Percentiles rank a stretch among this genome's conserved stretches.
phyloP scores from a whole-genome alignment of 2,113 vertebrate genomes.

The Albula glossodonta region DNA sequence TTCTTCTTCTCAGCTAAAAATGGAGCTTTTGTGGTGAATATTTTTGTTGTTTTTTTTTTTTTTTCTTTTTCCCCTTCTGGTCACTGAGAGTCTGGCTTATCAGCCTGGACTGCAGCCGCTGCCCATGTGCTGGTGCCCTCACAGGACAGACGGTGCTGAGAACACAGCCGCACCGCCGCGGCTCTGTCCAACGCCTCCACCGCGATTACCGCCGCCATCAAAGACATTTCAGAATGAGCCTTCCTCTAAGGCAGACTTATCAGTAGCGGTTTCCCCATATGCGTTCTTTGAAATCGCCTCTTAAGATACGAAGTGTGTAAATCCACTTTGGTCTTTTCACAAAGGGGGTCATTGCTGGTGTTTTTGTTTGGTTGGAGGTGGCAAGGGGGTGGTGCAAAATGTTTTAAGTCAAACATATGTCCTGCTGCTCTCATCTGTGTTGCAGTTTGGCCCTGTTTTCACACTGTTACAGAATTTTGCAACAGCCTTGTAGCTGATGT shows the following conservation, averaged over 20 bases:
- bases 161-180: neutral
- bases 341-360: no score
- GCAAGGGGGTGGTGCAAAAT: no score
- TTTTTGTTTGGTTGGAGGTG: no score
- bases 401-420: no score
- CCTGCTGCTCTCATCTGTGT: no score
- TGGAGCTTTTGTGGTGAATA: constrained; percentile 12
- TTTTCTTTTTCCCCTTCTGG: constrained; percentile 20
- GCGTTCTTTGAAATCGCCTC: neutral
- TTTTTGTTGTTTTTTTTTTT: constrained; percentile 20
- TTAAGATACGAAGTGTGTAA: neutral
- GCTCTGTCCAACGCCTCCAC: constrained; percentile 12
- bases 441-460: no score
- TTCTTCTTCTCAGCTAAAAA: constrained; percentile 19
- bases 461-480: no score
- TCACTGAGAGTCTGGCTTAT: constrained; percentile 34
- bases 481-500: no score
- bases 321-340: neutral
- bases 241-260: neutral
- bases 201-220: neutral
- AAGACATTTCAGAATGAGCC: neutral
- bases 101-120: constrained; percentile 22
- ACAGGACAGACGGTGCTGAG: neutral
- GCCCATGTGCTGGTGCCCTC: constrained; percentile 21
- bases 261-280: neutral